Conservation (phyloP, 2,113 vertebrate species). For the Acrocephalus kingi region DNA sequence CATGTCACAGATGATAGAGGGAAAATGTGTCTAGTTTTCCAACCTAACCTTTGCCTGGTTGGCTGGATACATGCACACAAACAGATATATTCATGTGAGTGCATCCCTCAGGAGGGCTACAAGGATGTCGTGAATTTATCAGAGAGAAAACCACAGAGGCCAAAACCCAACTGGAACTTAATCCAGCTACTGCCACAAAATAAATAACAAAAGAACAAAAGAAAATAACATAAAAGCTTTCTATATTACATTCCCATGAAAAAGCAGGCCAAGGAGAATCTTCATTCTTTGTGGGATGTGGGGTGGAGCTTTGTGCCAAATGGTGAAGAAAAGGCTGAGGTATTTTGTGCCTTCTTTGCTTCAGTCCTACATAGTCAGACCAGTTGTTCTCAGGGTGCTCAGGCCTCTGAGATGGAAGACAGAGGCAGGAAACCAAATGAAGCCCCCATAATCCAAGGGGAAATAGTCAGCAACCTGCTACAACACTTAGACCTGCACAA, state of each 20-base stretch:
- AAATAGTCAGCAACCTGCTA: not conserved
- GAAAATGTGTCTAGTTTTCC: conserved; percentile 12
- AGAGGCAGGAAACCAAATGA: not conserved
- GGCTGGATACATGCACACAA: not conserved
- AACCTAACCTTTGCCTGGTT: not conserved
- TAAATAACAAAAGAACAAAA: too few relatives aligned
- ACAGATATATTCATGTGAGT: not conserved
- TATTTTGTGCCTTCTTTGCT: not conserved
- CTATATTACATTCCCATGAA: not conserved
- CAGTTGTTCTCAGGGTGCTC: not conserved
- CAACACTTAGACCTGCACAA: not conserved
- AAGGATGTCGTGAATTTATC: not conserved
- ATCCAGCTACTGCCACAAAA: not conserved
- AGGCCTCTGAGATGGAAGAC: not conserved
- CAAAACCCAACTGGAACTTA: not conserved
- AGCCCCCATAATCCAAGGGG: not conserved
- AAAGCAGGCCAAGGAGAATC: not conserved
- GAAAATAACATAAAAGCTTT: not conserved
- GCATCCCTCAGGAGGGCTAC: not conserved
- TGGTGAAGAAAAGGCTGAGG: not conserved
- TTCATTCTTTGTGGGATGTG: not conserved
- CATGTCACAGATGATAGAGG: not conserved
- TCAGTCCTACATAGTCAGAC: not conserved
- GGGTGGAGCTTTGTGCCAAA: not conserved
- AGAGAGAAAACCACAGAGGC: not conserved